A percentile compares a stretch with the other conserved stretches of the same genome.
These are phyloP conservation scores for Sphecodes monilicornis DNA, from an alignment of 2,888 invertebrate genomes.

Conservation along the genomic window DNA sequence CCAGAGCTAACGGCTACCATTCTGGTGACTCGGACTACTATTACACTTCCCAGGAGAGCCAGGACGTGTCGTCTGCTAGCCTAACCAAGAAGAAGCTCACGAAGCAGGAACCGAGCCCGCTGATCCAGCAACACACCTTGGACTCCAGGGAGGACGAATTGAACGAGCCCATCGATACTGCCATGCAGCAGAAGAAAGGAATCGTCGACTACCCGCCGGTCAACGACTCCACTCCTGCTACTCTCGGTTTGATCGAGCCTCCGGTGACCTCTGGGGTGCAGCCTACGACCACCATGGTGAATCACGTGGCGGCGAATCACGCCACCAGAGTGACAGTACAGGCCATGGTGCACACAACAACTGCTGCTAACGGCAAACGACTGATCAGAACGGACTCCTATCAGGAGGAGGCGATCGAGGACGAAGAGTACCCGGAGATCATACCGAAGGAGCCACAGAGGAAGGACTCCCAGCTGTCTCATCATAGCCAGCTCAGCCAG, in stretches of 20 bases:
- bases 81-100: slow-evolving; percentile 77
- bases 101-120: slow-evolving; percentile 80
- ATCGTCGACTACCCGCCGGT: slow-evolving; percentile 79
- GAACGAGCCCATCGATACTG: slow-evolving; percentile 86
- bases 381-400: slow-evolving; percentile 79
- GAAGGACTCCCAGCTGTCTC: slow-evolving; percentile 80
- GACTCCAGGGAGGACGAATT: slow-evolving; percentile 86
- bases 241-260: slow-evolving; percentile 74
- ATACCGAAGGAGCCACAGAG: slow-evolving; percentile 76
- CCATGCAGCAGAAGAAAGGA: slow-evolving; percentile 79
- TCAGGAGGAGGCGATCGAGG: slow-evolving; percentile 78
- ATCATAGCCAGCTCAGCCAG: slow-evolving; percentile 74
- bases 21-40: slow-evolving; percentile 78
- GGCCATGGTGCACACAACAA: slow-evolving; percentile 82
- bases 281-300: slow-evolving; percentile 80
- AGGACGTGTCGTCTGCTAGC: slow-evolving; percentile 74
- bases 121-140: slow-evolving; percentile 85
- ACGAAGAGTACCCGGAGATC: slow-evolving; percentile 78
- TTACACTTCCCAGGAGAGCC: slow-evolving; percentile 76
- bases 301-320: slow-evolving; percentile 76
- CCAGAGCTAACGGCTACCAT: slow-evolving; percentile 79
- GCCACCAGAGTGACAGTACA: slow-evolving; percentile 83
- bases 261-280: slow-evolving; percentile 72
- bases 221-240: slow-evolving; percentile 73
- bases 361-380: slow-evolving; percentile 84